Conservation (phyloP, 2,113 vertebrate genomes). For the Macquaria ambigua region DNA sequence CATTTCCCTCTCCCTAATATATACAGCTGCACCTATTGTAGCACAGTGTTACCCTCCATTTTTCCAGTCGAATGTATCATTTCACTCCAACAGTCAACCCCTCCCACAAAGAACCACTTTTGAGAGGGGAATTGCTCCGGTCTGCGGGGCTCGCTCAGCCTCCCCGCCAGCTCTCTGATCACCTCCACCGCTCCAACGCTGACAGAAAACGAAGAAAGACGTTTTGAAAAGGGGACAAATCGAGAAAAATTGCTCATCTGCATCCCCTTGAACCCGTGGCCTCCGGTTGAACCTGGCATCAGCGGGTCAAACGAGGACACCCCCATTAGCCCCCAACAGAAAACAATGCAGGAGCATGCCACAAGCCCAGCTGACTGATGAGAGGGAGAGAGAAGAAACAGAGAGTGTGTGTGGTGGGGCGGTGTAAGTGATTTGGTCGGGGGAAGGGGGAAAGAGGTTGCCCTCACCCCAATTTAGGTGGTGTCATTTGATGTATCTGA, state of each 20-base stretch:
- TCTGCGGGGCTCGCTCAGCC: conserved; percentile 27
- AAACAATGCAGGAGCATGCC: conserved; percentile 77
- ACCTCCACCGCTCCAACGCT: conserved; percentile 52
- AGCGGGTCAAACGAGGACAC: conserved; percentile 74
- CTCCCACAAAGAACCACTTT: conserved; percentile 27
- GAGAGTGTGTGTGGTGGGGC: conserved; percentile 45
- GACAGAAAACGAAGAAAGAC: conserved; percentile 62
- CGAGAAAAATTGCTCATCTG: conserved; percentile 74
- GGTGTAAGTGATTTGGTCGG: conserved; percentile 27
- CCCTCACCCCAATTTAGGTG: conserved; percentile 43
- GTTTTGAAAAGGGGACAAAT: conserved; percentile 60
- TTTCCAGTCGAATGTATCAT: conserved; percentile 9
- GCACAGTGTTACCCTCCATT: conserved; percentile 1
- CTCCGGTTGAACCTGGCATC: conserved; percentile 78
- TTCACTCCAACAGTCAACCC: conserved; percentile 18
- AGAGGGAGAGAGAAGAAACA: conserved; percentile 48
- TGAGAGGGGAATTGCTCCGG: not conserved
- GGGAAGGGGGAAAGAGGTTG: not conserved
- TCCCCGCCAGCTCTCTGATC: conserved; percentile 57
- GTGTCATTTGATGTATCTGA: conserved; percentile 44
- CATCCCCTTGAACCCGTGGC: conserved; percentile 79
- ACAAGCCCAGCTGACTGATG: conserved; percentile 76
- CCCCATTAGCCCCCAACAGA: conserved; percentile 60
- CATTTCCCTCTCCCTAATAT: not conserved
- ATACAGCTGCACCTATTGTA: conserved; percentile 21